Evolutionary conservation across 2,113 vertebrate species (phyloP).

Genomic region (Stegostoma tigrinum): DNA sequence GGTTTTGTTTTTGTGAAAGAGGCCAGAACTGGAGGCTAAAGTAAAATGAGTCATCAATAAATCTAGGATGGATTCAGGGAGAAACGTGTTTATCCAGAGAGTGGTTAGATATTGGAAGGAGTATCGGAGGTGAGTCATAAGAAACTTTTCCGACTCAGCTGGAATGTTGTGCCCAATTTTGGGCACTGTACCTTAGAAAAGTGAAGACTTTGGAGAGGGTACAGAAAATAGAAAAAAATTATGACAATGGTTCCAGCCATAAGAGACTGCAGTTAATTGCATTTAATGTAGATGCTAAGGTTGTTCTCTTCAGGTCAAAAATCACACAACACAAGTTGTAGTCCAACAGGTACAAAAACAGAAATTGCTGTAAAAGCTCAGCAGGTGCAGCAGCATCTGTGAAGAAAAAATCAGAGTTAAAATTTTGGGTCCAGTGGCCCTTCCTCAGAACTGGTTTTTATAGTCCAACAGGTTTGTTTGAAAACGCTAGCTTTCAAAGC

Average conservation of each 20-base stretch:
- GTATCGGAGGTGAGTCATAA: background rate
- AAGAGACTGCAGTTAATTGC: background rate
- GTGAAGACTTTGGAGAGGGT: background rate
- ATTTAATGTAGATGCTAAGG: background rate
- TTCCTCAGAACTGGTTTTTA: no score
- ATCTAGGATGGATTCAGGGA: background rate
- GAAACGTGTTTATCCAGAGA: background rate
- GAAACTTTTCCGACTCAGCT: background rate
- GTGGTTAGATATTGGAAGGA: background rate
- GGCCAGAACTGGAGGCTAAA: background rate
- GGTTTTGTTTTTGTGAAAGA: background rate
- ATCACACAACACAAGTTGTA: no score
- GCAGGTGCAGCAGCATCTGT: no score
- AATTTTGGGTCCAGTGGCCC: no score
- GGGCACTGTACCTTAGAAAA: background rate
- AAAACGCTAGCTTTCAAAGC: no score
- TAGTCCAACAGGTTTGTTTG: no score
- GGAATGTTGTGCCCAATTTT: background rate
- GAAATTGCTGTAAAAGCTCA: no score
- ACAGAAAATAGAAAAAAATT: background rate
- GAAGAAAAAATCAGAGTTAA: no score
- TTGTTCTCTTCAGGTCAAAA: background rate
- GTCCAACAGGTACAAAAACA: no score
- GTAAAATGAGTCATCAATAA: background rate
- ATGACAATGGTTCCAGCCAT: background rate